These are phyloP conservation scores for Euborellia annulipes DNA, from an alignment of 1,140 invertebrate genomes.

Conservation along the genomic window DNA sequence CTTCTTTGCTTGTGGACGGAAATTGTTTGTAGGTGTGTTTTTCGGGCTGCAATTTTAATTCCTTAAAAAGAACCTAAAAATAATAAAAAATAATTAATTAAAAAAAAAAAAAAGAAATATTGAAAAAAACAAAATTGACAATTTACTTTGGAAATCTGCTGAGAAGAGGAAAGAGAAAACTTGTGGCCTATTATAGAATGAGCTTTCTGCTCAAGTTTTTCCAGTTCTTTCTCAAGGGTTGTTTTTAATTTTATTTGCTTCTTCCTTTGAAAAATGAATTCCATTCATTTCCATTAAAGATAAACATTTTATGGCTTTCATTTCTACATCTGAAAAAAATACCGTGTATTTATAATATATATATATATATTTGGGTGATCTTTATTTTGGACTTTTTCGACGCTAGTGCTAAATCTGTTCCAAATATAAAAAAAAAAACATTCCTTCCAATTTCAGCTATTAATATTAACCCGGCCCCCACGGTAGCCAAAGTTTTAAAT, in stretches of 20 bases:
- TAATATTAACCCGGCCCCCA: no score
- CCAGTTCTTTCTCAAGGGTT: constrained; percentile 41
- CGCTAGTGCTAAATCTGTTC: no score
- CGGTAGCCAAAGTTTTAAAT: no score
- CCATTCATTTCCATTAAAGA: constrained; percentile 71
- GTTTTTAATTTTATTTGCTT: constrained; percentile 19
- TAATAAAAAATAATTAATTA: constrained; percentile 6
- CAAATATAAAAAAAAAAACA: no score
- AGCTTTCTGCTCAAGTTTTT: constrained; percentile 51
- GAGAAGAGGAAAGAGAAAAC: constrained; percentile 68
- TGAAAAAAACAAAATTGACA: neutral
- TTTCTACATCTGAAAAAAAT: constrained; percentile 61
- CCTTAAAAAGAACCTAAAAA: constrained; percentile 33
- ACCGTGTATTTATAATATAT: no score
- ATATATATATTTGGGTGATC: no score
- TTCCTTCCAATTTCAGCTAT: no score
- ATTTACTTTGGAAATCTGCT: constrained; percentile 27
- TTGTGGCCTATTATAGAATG: constrained; percentile 53
- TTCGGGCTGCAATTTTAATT: constrained; percentile 16
- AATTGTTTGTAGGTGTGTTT: constrained; percentile 2
- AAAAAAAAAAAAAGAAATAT: neutral
- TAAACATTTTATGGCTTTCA: constrained; percentile 51
- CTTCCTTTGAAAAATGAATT: constrained; percentile 45
- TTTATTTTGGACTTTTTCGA: no score
- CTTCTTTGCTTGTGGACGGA: constrained; percentile 56